Evolutionary conservation across 64 coral and sea anemone species (phyloP), one percentile per base, ranked within the genome.

Genomic region (Actinia tenebrosa): DNA sequence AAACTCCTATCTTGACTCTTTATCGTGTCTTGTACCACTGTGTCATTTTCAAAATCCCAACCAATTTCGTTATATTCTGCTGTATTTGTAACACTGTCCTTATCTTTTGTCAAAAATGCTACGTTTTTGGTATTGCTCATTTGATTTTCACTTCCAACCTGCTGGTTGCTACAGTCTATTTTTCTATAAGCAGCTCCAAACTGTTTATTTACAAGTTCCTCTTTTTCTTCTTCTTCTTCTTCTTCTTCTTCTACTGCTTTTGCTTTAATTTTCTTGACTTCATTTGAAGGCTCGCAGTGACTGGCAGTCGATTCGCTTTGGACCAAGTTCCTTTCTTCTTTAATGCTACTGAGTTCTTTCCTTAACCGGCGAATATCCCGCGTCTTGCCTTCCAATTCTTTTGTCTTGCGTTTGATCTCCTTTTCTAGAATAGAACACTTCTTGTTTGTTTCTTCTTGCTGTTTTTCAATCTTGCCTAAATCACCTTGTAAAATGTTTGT

Each of bases 381-480:
- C 47, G 23, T 45, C 85, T 89, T 80, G 6, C 43, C 62, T 88
- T 93, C 87, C 84, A 87, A 53, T 84, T 91, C 60, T 87, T 82
- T 66, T 83, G 59, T 68, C 86, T 79, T 86, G 80, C 59, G 27
- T 89, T 88, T 64, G 37, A 85, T 42, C 45, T 92, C 91, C 17
- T 72, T 84, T 19, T 88, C 79, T 71, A 92, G 78, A 45, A 60
- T 78, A 27, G 44, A 26, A 63, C 71, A 69, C 8, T 82, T 83
- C 80, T 89, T 86, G 22, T 86, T 81, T 55, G 86, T 30, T 16
- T 53, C 77, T 58, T 82, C 53, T 37, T 87, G 77, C 77, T 86
- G 78, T 54, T 86, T 94, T 22, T 91, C 86, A 47, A 72, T 89
- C 22, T 94, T 91, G 64, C 83, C 91, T 60, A 98, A 68, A 79